phyloP scores from a whole-genome alignment of 2,888 invertebrate species.

The Andrena camellia region DNA sequence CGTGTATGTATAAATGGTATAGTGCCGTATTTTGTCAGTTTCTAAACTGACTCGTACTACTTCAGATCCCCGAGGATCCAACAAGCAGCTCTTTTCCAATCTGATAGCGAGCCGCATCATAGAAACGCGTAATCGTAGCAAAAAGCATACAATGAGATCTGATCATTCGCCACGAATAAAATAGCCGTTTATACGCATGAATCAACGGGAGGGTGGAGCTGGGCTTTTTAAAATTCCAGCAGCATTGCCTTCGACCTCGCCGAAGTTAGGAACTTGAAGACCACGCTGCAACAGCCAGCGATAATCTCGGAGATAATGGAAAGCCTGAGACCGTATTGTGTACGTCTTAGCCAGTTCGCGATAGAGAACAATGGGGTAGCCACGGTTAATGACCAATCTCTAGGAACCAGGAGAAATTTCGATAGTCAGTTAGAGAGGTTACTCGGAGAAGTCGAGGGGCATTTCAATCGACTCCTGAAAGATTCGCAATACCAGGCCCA shows the following conservation, averaged over 20 bases:
- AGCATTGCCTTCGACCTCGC: constrained; percentile 41
- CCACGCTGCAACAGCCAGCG: constrained; percentile 62
- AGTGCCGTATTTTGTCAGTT: too few relatives aligned
- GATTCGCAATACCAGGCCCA: constrained; percentile 4
- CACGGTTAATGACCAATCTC: constrained; percentile 78
- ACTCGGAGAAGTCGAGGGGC: constrained; percentile 35
- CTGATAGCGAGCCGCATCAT: not conserved
- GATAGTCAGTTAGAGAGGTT: constrained; percentile 52
- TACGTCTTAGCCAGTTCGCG: constrained; percentile 71
- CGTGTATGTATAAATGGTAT: too few relatives aligned
- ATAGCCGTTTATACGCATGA: constrained; percentile 6
- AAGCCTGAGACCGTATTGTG: constrained; percentile 74
- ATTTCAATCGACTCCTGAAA: constrained; percentile 51
- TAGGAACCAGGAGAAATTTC: constrained; percentile 70
- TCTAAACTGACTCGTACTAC: too few relatives aligned
- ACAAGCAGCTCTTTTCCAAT: constrained; percentile 19
- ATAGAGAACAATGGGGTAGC: constrained; percentile 75
- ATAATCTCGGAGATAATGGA: constrained; percentile 77
- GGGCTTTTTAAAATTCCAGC: constrained; percentile 29
- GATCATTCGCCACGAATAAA: constrained; percentile 26
- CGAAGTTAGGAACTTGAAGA: constrained; percentile 58
- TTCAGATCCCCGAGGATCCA: too few relatives aligned
- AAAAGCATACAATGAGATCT: not conserved
- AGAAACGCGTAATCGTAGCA: not conserved
- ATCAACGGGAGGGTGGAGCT: not conserved